These are phyloP conservation scores for Pitangus sulphuratus DNA, from an alignment of 2,797 vertebrate species.

Conservation along the genomic window DNA sequence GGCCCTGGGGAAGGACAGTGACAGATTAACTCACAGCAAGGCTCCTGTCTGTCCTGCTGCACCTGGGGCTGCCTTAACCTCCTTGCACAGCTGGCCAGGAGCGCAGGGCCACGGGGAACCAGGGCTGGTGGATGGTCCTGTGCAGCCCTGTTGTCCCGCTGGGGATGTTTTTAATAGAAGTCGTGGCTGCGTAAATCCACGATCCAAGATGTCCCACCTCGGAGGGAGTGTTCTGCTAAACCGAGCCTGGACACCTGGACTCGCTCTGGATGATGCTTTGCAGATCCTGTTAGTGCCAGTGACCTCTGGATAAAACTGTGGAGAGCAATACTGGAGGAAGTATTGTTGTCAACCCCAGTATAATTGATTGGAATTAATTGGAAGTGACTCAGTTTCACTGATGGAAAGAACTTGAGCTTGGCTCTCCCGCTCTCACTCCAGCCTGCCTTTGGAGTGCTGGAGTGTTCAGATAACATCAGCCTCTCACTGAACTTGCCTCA, in stretches of 20 bases:
- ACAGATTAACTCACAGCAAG: not conserved
- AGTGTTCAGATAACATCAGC: not conserved
- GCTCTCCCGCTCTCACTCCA: not conserved
- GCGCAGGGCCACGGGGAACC: not conserved
- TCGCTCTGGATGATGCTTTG: not conserved
- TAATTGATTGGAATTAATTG: not conserved
- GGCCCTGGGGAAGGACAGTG: not conserved
- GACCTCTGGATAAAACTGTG: not conserved
- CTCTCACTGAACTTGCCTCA: not conserved
- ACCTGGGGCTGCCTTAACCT: not conserved
- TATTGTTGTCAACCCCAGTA: rapidly evolving
- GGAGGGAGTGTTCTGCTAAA: not conserved
- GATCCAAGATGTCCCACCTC: not conserved
- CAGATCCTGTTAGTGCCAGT: not conserved
- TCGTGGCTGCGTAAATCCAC: not conserved
- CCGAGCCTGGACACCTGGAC: not conserved
- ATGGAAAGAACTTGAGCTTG: not conserved
- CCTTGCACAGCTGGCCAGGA: not conserved
- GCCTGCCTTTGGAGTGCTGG: not conserved
- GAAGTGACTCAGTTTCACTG: not conserved
- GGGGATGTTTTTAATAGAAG: not conserved
- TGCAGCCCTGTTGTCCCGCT: not conserved
- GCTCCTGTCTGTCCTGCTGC: not conserved
- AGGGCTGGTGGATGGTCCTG: not conserved
- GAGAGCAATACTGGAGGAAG: not conserved